Evolutionary conservation across 37 sponge, comb jelly and placozoan species (phyloP), one percentile per base, ranked within the genome.

Genomic region (Haliclona indistincta): DNA sequence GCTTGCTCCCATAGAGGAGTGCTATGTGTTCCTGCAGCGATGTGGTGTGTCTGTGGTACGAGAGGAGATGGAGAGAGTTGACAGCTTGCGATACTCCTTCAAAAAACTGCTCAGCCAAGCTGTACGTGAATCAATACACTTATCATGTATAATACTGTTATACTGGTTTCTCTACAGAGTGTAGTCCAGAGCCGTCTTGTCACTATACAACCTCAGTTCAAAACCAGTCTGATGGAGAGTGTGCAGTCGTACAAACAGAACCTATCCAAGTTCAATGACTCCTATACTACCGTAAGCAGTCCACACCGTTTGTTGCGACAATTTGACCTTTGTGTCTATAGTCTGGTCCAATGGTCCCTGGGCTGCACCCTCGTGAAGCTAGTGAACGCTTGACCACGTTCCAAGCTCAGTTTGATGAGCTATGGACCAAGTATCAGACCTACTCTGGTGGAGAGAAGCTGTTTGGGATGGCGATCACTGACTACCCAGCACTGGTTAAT

Each of bases 381-480:
- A 95, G 93, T 73, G 93, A 92, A 30, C 69, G 99, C 20, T 77
- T 97, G 32, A 67, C 80, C 61, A 89, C 92, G 13, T 97, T 87
- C 71, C 95, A 95, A 56, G 77, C 86, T 34, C 82, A 79, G 73
- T 93, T 93, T 83, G 93, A 93, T 84, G 94, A 90, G 66, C 61
- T 93, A 52, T 97, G 97, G 93, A 60, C 85, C 22, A 93, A 90
- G 56, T 89, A 84, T 56, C 79, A 84, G 78, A 95, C 95, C 8
- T 97, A 95, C 68, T 88, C 92, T 28, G 95, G 88, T 30, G 99
- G 99, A 11, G 99, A 97, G 83, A 77, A 89, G 70, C 80, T 97
- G 41, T 97, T 97, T 83, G 99, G 99, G 0, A 74, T 97, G 68
- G 15, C 78, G 1, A 83, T 95, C 29, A 92, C 93, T 41, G 93